Evolutionary conservation across 2,113 vertebrate species (phyloP).

Genomic region (Uria lomvia): DNA sequence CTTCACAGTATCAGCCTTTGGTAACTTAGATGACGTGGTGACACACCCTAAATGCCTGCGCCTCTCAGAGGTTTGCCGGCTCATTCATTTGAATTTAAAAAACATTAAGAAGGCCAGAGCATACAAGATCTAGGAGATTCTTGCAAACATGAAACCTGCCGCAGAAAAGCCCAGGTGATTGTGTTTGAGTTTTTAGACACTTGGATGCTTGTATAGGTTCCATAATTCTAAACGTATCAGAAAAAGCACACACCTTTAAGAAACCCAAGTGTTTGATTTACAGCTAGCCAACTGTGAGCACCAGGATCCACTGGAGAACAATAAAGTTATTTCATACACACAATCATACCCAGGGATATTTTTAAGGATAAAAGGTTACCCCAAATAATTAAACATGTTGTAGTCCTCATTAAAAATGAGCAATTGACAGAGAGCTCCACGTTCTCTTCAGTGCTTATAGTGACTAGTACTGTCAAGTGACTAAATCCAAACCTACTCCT

Average conservation of each 20-base stretch:
- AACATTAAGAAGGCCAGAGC: not conserved
- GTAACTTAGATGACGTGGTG: not conserved
- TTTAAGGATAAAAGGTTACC: not conserved
- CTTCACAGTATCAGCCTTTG: not conserved
- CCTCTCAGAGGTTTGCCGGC: not conserved
- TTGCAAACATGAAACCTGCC: not conserved
- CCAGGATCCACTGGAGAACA: not conserved
- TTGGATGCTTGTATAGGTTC: not conserved
- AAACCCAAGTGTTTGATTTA: not conserved
- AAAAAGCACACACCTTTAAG: not conserved
- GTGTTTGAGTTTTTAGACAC: not conserved
- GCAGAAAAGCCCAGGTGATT: not conserved
- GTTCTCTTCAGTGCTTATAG: not conserved
- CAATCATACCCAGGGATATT: not conserved
- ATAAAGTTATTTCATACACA: not conserved
- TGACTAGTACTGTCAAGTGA: not conserved
- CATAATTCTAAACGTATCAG: not conserved
- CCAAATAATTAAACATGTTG: not conserved
- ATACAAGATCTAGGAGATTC: not conserved
- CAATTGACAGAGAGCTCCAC: not conserved
- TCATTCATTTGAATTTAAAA: not conserved
- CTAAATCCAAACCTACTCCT: not conserved
- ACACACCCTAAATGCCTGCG: not conserved
- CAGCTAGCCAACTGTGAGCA: not conserved
- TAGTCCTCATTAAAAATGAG: not conserved